These are phyloP conservation scores for Meliscaeva auricollis DNA, from an alignment of 2,888 invertebrate species.

Conservation along the genomic window DNA sequence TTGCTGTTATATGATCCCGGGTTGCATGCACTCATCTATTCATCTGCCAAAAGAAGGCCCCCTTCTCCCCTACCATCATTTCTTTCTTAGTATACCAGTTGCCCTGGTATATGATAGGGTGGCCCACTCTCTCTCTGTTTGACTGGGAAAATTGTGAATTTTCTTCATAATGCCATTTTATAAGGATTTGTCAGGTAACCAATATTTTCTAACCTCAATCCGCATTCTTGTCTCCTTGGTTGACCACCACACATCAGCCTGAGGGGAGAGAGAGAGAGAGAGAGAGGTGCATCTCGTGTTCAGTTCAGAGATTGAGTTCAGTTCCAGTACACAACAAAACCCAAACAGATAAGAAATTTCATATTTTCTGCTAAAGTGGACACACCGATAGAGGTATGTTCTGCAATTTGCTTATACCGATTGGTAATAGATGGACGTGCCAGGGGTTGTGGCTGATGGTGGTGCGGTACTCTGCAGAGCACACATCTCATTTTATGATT, in stretches of 20 bases:
- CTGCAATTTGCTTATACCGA: conserved; percentile 72
- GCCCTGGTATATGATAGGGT: neutral
- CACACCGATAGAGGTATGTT: conserved; percentile 48
- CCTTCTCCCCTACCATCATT: neutral
- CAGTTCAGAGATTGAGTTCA: too few species aligned
- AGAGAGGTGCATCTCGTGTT: conserved; percentile 24
- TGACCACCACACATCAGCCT: conserved; percentile 32
- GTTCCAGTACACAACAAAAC: conserved; percentile 22
- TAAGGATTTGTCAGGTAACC: conserved; percentile 76
- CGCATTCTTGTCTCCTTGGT: conserved; percentile 53
- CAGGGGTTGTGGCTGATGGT: conserved; percentile 11
- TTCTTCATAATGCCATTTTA: conserved; percentile 74
- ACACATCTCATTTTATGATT: conserved; percentile 72
- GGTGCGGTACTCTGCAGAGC: conserved; percentile 6
- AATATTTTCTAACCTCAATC: conserved; percentile 76
- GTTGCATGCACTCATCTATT: conserved; percentile 60
- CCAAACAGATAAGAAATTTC: conserved; percentile 72
- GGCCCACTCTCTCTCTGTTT: neutral
- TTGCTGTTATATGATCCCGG: conserved; percentile 64
- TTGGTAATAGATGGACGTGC: conserved; percentile 43
- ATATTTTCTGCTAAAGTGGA: conserved; percentile 75
- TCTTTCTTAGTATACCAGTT: neutral
- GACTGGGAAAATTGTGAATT: conserved; percentile 69
- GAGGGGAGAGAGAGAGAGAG: neutral
- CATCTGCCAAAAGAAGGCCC: conserved; percentile 16